Conservation (phyloP, 2,113 vertebrate species). For the Orientallactaga bullata region DNA sequence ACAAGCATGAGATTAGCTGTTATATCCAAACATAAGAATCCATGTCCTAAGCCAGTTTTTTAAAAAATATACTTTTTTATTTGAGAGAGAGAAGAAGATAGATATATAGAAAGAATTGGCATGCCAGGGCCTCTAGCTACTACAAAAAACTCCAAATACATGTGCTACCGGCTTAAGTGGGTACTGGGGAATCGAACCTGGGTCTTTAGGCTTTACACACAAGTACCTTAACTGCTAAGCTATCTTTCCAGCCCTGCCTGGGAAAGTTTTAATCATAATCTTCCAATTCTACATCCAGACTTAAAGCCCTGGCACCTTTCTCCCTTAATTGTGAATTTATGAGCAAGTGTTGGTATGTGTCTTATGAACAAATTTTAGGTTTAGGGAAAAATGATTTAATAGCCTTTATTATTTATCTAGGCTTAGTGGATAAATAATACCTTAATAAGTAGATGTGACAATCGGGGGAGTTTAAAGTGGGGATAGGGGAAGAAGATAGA, state of each 20-base stretch:
- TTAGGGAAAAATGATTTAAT: not conserved
- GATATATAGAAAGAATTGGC: too few relatives aligned
- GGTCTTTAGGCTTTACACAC: too few relatives aligned
- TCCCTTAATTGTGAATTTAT: not conserved
- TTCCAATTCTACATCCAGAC: not conserved
- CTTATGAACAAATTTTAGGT: not conserved
- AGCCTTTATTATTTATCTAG: not conserved
- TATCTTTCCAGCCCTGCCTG: not conserved
- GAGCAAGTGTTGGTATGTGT: not conserved
- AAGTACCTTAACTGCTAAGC: too few relatives aligned
- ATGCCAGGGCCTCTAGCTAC: too few relatives aligned
- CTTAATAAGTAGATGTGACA: too few relatives aligned
- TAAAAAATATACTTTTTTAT: too few relatives aligned
- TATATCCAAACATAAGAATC: constrained; percentile 24
- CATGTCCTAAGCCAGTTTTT: not conserved
- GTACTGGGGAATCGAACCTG: too few relatives aligned
- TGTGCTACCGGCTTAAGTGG: too few relatives aligned
- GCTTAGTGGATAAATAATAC: not conserved
- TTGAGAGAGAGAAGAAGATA: too few relatives aligned
- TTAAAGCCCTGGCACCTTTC: not conserved
- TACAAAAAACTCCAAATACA: too few relatives aligned
- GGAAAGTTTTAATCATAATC: not conserved
- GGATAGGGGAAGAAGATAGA: too few relatives aligned
- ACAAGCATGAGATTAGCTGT: not conserved
- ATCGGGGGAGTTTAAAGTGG: too few relatives aligned